These are phyloP conservation scores for Natrix natrix DNA, from an alignment of 2,797 vertebrate species.

Conservation along the genomic window DNA sequence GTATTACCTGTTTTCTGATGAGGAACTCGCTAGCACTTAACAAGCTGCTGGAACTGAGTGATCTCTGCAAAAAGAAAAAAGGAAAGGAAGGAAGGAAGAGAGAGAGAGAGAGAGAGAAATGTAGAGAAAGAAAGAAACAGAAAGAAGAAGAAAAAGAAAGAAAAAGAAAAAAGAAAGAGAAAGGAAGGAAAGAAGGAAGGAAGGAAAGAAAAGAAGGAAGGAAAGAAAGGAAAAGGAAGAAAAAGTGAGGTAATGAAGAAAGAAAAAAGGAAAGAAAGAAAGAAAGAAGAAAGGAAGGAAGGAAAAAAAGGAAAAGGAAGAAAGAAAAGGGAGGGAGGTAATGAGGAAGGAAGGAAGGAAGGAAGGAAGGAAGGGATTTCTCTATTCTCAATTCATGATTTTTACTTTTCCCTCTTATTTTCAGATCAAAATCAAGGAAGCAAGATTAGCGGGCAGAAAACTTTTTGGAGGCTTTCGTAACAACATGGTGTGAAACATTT, in stretches of 20 bases:
- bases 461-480: background rate
- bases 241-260: too few species aligned
- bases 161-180: background rate
- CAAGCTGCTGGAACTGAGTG: background rate
- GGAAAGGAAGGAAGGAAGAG: background rate
- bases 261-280: background rate
- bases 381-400: background rate
- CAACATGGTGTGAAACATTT: background rate
- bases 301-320: background rate
- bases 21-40: background rate
- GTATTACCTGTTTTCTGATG: slow-evolving; percentile 5
- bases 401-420: slow-evolving; percentile 3
- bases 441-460: background rate
- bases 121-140: background rate
- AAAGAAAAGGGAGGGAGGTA: background rate
- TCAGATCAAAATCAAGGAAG: slow-evolving; percentile 1
- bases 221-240: background rate
- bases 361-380: background rate
- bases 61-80: background rate
- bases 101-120: background rate
- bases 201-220: too few species aligned
- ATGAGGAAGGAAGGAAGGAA: too few species aligned
- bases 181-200: background rate
- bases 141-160: background rate
- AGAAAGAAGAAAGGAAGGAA: background rate